Conservation (phyloP, 53 echinoderm and acorn worm genomes). For the Luidia sarsii region DNA sequence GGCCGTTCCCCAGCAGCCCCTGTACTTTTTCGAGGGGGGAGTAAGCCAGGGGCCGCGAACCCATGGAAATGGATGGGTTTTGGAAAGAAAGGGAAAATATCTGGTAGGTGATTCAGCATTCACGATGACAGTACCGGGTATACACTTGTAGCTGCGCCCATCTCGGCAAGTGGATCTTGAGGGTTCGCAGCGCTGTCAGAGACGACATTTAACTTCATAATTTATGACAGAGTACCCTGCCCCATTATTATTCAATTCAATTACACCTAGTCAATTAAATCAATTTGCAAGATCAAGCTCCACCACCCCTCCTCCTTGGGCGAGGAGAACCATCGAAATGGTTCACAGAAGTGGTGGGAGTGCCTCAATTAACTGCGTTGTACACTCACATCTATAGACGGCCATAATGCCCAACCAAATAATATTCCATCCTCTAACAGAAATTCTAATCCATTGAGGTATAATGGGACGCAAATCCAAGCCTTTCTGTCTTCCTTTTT, state of each 20-base stretch:
- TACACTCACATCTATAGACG: too few species aligned
- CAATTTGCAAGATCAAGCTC: neutral
- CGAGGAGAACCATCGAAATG: too few species aligned
- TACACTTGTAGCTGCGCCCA: slow-evolving; percentile 23
- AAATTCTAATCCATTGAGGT: too few species aligned
- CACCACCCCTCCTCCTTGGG: too few species aligned
- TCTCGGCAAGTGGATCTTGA: slow-evolving; percentile 29
- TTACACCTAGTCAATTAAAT: slow-evolving; percentile 15
- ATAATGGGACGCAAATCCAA: too few species aligned
- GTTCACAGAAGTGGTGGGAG: too few species aligned
- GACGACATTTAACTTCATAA: slow-evolving; percentile 1
- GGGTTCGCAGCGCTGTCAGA: slow-evolving; percentile 9
- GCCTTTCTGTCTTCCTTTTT: too few species aligned
- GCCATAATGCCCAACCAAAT: too few species aligned
- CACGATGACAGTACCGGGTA: slow-evolving; percentile 1
- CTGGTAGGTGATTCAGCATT: slow-evolving; percentile 7
- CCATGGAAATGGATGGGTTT: slow-evolving; percentile 19
- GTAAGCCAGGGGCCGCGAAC: slow-evolving; percentile 39
- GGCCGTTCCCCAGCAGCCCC: neutral
- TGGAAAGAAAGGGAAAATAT: neutral
- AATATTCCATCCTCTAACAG: too few species aligned
- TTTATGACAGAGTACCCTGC: neutral
- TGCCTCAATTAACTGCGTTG: too few species aligned
- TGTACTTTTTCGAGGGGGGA: slow-evolving; percentile 39
- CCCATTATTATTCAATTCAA: neutral